Base-by-base conservation (phyloP, 1,140 invertebrate genomes). In the Diabrotica undecimpunctata region DNA sequence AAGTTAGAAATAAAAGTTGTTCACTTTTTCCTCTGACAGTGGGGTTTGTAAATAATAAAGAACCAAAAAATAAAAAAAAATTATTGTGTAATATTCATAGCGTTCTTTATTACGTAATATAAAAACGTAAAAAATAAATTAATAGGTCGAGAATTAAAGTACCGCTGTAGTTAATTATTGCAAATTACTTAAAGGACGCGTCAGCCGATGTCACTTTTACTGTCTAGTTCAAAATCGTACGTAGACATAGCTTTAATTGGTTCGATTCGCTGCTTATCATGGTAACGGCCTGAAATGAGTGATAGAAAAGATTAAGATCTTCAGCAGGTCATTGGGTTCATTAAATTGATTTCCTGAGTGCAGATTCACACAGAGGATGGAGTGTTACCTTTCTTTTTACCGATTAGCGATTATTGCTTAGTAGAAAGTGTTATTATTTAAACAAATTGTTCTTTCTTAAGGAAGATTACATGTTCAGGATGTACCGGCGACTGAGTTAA, bases 371-470 rank as follows among this genome's bases (percentile, higher is more conserved):
- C 36, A 57, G 37, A 37, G 11, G n/a, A 55, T 55, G 25, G 25
- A 46, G 5, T n/a, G n/a, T 46, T 46, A n/a, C 37, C 55, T 37
- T n/a, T 37, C 7, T n/a, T 37, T 57, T 57, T 57, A 57, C 55
- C 55, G 25, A 57, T 57, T 57, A 41, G 36, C 36, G 55, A 57
- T 57, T 57, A 57, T 37, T 25, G 36, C 25, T 38, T 10, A 25
- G 36, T 57, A 57, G 55, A 57, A 57, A 57, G 55, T 41, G 37
- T 37, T 54, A 38, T 57, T 57, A 57, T 57, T 13, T 57, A n/a
- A 38, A 57, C 55, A 41, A 57, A 57, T 57, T 12, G 36, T 57
- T 57, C 55, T 37, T 13, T 57, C 55, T 37, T 38, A 8, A 57
- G 36, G 36, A 37, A 37, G 55, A 57, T 57, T 57, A 57, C 55